These are phyloP conservation scores for Corvus cornix DNA, from an alignment of 2,113 vertebrate genomes.

Conservation along the genomic window DNA sequence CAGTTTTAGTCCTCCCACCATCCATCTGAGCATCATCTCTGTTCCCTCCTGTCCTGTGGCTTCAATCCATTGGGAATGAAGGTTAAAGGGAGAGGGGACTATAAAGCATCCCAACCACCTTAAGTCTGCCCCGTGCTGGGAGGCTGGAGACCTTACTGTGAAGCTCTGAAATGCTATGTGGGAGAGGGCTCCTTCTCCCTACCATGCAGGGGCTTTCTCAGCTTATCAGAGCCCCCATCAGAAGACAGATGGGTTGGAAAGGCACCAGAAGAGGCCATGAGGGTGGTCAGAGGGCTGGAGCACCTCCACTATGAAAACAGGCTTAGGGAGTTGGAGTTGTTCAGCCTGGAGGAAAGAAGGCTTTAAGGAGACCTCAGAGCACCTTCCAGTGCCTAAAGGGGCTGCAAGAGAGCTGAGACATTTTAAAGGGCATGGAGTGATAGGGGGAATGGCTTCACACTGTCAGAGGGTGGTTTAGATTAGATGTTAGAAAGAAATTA, in stretches of 20 bases:
- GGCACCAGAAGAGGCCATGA: neutral
- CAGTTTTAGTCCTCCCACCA: neutral
- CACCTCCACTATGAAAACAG: neutral
- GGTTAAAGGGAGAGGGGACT: neutral
- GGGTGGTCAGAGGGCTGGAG: neutral
- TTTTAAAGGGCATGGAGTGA: neutral
- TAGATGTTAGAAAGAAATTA: neutral
- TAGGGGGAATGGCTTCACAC: neutral
- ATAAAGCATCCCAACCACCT: neutral
- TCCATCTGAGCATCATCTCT: neutral
- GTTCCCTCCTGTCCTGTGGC: neutral
- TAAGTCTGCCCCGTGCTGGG: neutral
- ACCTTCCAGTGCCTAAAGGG: neutral
- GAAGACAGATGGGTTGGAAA: neutral
- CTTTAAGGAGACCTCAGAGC: neutral
- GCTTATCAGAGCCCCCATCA: accelerated
- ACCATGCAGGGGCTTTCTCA: neutral
- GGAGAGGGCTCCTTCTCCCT: neutral
- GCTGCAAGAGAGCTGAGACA: neutral
- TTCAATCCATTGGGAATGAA: accelerated
- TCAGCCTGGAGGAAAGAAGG: neutral
- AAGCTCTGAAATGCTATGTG: neutral
- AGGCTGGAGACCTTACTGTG: neutral
- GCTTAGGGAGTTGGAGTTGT: neutral
- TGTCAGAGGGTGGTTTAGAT: neutral